These are phyloP conservation scores for Anarhynchus alexandrinus DNA, from an alignment of 2,113 vertebrate species.

Conservation along the genomic window DNA sequence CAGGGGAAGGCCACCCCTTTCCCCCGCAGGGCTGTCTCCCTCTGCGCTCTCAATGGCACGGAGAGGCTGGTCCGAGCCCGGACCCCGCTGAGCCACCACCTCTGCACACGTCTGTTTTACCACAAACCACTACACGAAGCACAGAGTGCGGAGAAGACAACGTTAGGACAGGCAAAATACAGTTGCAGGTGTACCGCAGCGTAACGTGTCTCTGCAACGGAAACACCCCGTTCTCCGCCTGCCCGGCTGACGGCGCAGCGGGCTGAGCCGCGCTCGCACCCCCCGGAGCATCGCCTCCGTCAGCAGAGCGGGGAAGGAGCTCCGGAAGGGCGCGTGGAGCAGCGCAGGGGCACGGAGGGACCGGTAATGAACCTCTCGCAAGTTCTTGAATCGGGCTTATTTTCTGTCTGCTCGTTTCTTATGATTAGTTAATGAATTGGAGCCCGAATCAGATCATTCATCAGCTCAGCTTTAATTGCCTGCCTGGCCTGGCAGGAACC, in stretches of 20 bases:
- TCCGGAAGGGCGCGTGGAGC: not conserved
- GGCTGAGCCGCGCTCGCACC: not conserved
- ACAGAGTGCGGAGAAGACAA: not conserved
- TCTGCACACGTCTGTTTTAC: not conserved
- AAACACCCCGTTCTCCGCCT: not conserved
- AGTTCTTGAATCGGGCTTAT: not conserved
- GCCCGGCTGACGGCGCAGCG: not conserved
- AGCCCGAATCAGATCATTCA: not conserved
- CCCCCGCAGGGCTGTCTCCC: too few relatives aligned
- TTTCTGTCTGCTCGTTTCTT: not conserved
- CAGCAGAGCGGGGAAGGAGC: not conserved
- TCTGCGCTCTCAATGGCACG: not conserved
- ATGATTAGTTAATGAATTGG: not conserved
- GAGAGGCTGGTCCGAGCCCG: not conserved
- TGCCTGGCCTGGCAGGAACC: not conserved
- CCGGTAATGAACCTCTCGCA: not conserved
- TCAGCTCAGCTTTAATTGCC: not conserved
- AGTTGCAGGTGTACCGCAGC: not conserved
- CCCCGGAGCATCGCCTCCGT: accelerated
- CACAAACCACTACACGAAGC: not conserved
- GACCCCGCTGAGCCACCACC: not conserved
- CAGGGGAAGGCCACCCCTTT: not conserved
- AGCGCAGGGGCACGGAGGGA: not conserved
- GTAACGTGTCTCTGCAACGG: accelerated
- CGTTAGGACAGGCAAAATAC: not conserved